Evolutionary conservation across 2,113 vertebrate species (phyloP), one percentile per base, ranked within the genome.

Genomic region (Sinocyclocheilus maitianheensis): DNA sequence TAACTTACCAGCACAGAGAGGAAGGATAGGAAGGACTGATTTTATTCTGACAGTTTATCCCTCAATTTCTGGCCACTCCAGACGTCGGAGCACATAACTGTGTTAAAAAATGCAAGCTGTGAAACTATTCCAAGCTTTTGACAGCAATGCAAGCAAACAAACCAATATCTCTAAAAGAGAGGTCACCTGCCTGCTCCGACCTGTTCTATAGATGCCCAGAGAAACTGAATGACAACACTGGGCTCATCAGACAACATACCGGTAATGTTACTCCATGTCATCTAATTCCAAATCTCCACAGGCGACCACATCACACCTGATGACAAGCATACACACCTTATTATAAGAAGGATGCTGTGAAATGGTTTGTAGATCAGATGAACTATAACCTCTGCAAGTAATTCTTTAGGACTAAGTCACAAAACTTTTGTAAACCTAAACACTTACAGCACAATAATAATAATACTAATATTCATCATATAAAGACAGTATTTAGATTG

Each of bases 1-100:
- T 48, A 81, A 81, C 79, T 65, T 67, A 81, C 22, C 79, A 26
- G 40, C 37, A 67, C 24, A 12, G 40, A 81, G 14, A 67, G 79
- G 30, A 30, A 30, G 30, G 60, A 67, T 81, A 63, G 26, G 14
- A 65, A 46, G 3, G 22, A 81, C 65, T 65, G 16, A 18, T 22
- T 65, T 65, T 24, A 67, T 67, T 81, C 40, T 67, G 0, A 48
- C n/a, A 81, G 43, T 26, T 81, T 48, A 48, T 67, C 34, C 37
- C 16, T 9, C n/a, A 46, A 80, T 62, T 81, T 30, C 26, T 26
- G 14, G 37, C n/a, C 62, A 67, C 60, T 48, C 7, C 62, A 40
- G 77, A 80, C 7, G 20, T 80, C 55, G 62, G 77, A 62, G 58
- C 77, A 48, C 62, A 81, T 46, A 18, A 67, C 6, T 20, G 62